A percentile compares a stretch with the other conserved stretches of the same genome.
Conservation (phyloP, 1,140 invertebrate genomes). For the Uloborus diversus region DNA sequence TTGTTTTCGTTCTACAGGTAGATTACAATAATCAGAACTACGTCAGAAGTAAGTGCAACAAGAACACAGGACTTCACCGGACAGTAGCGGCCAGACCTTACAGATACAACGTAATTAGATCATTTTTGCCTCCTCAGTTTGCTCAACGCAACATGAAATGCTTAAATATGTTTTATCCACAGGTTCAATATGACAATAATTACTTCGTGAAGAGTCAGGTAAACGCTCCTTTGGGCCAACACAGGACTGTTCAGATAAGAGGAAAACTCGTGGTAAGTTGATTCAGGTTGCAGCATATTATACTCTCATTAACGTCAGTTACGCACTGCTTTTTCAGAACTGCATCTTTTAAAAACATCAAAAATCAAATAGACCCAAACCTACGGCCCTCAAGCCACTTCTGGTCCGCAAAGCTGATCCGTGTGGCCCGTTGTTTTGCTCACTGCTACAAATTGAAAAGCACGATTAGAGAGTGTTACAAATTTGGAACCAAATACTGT, state of each 20-base stretch:
- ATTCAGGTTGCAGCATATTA: too few relatives aligned
- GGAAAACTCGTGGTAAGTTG: slow-evolving; percentile 16
- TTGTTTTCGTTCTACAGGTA: neutral
- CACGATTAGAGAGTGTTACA: too few relatives aligned
- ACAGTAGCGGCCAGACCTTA: neutral
- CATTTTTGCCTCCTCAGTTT: neutral
- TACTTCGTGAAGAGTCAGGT: neutral
- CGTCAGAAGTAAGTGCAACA: slow-evolving; percentile 10
- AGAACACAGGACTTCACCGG: neutral
- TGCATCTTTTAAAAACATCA: too few relatives aligned
- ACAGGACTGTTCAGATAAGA: neutral
- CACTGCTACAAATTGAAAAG: too few relatives aligned
- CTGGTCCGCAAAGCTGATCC: too few relatives aligned
- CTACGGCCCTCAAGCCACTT: too few relatives aligned
- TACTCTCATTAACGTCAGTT: too few relatives aligned
- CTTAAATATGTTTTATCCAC: neutral
- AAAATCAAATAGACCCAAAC: too few relatives aligned
- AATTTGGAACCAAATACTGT: too few relatives aligned
- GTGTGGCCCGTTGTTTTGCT: too few relatives aligned
- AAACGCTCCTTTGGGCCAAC: neutral
- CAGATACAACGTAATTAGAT: slow-evolving; percentile 5
- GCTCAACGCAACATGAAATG: neutral
- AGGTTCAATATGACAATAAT: slow-evolving; percentile 16
- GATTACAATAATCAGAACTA: slow-evolving; percentile 33
- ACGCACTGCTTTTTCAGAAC: too few relatives aligned